phyloP scores from a whole-genome alignment of 2,888 invertebrate species.

The Caprella mutica region DNA sequence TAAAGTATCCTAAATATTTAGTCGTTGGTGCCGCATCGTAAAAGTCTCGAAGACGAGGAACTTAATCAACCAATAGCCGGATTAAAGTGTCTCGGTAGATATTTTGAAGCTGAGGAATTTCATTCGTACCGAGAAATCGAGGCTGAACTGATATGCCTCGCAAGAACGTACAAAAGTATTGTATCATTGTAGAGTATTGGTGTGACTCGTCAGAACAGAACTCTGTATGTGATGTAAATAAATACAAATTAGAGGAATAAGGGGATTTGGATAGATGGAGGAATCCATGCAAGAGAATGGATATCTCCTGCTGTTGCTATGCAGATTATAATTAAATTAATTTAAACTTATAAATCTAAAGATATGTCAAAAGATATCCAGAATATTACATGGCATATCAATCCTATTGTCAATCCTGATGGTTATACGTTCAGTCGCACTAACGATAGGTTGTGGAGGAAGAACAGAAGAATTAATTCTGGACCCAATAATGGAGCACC shows the following conservation, averaged over 20 bases:
- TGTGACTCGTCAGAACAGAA: neutral
- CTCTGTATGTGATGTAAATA: neutral
- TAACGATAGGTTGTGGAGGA: constrained; percentile 5
- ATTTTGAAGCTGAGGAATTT: no score
- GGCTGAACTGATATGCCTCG: no score
- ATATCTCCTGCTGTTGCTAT: constrained; percentile 3
- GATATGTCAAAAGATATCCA: neutral
- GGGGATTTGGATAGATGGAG: constrained; percentile 6
- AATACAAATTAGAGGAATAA: neutral
- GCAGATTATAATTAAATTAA: neutral
- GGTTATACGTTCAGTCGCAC: neutral
- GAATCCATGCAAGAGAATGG: constrained; percentile 9
- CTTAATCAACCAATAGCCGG: no score
- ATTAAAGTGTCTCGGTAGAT: no score
- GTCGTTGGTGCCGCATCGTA: no score
- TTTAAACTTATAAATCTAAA: neutral
- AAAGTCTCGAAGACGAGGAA: no score
- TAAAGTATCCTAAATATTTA: no score
- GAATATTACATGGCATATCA: neutral
- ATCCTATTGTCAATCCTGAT: constrained; percentile 5
- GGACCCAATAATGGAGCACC: no score
- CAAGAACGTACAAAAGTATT: no score
- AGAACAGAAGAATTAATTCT: neutral
- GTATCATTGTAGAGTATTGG: no score
- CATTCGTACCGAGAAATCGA: no score